These are phyloP conservation scores for Pogona vitticeps DNA, from an alignment of 2,113 vertebrate species.

Conservation along the genomic window DNA sequence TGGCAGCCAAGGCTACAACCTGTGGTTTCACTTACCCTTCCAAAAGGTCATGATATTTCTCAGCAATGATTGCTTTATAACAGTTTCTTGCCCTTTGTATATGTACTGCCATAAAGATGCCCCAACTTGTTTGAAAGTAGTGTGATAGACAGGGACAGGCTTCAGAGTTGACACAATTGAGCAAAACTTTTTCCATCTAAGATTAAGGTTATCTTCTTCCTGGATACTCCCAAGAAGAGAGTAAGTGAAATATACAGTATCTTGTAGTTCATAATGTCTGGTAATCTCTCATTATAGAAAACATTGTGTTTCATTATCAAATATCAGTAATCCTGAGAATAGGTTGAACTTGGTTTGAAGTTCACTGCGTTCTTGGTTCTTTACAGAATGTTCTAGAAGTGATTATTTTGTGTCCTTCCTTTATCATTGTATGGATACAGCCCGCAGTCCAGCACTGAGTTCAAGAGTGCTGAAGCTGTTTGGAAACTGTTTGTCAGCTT, in stretches of 20 bases:
- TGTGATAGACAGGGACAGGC: not conserved
- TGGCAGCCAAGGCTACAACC: not conserved
- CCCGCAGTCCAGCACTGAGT: not conserved
- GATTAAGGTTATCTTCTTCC: constrained; percentile 8
- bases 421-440: not conserved
- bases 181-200: not conserved
- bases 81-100: not conserved
- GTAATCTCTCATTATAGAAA: not conserved
- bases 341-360: not conserved
- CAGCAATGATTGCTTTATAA: not conserved
- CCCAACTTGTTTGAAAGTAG: not conserved
- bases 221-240: not conserved
- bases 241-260: constrained; percentile 5
- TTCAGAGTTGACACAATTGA: not conserved
- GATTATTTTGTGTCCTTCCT: not conserved
- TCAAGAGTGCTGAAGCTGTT: not conserved
- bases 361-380: not conserved
- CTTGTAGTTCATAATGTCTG: not conserved
- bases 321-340: not conserved
- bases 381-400: not conserved
- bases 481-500: not conserved
- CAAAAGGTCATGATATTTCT: constrained; percentile 1
- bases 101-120: not conserved
- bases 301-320: not conserved
- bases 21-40: not conserved